phyloP scores from a whole-genome alignment of 2,113 vertebrate species.

The Pyrgilauda ruficollis region DNA sequence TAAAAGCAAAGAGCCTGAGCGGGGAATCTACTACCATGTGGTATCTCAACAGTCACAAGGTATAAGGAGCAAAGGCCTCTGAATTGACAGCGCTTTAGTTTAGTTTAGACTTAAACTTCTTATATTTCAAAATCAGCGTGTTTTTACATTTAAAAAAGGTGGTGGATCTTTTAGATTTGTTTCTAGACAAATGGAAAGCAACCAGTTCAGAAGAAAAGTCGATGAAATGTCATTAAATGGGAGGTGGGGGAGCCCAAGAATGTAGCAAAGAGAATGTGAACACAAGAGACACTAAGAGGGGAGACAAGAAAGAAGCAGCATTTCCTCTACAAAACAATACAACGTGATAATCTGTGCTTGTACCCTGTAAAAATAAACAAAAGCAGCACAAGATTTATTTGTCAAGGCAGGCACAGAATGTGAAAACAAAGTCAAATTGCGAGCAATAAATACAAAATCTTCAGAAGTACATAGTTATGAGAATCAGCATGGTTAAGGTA shows the following conservation, averaged over 20 bases:
- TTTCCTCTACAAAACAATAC: not conserved
- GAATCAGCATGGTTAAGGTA: not conserved
- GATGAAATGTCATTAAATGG: not conserved
- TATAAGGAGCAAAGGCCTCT: not conserved
- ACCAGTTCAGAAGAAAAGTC: not conserved
- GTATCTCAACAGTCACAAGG: not conserved
- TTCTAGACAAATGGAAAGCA: not conserved
- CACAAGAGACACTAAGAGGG: not conserved
- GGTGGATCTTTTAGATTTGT: not conserved
- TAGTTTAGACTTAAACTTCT: not conserved
- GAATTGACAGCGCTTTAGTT: not conserved
- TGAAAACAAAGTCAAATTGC: not conserved
- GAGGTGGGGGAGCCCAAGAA: not conserved
- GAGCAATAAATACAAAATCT: not conserved
- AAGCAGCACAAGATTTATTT: not conserved
- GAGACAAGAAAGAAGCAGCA: not conserved
- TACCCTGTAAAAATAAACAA: not conserved
- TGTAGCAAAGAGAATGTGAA: not conserved
- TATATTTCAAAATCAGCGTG: not conserved
- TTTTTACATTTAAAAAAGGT: not conserved
- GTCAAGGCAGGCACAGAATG: not conserved
- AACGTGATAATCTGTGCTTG: not conserved
- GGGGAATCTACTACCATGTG: rapidly evolving
- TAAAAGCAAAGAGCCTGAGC: not conserved
- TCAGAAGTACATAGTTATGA: not conserved